Conservation (phyloP, 1,140 invertebrate species). For the Nymphalis io region DNA sequence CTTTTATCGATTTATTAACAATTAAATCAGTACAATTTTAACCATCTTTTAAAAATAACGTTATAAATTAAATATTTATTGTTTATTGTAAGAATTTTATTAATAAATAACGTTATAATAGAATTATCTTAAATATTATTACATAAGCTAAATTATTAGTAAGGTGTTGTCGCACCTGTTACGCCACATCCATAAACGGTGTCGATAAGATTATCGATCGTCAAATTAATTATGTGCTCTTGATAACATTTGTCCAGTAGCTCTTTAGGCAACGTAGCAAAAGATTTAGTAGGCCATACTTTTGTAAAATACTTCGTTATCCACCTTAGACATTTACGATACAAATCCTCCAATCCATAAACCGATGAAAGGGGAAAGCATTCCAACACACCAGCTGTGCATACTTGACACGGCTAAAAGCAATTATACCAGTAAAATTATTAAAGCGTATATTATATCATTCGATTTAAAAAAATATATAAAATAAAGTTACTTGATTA, state of each 20-base stretch:
- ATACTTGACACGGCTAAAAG: conserved; percentile 88
- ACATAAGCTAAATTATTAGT: neutral
- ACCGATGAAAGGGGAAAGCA: conserved; percentile 90
- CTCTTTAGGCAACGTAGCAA: conserved; percentile 89
- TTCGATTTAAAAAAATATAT: neutral
- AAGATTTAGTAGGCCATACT: conserved; percentile 93
- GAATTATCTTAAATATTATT: too few species aligned
- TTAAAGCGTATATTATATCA: neutral
- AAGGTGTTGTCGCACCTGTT: conserved; percentile 44
- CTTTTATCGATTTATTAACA: too few species aligned
- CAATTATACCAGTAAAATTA: conserved; percentile 19
- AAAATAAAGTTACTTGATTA: neutral
- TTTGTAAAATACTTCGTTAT: conserved; percentile 91
- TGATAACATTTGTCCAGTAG: conserved; percentile 91
- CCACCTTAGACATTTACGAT: conserved; percentile 91
- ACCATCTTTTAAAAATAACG: too few species aligned
- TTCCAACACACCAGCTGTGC: conserved; percentile 89
- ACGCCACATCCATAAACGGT: conserved; percentile 68
- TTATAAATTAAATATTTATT: too few species aligned
- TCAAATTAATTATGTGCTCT: conserved; percentile 88
- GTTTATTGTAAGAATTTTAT: neutral
- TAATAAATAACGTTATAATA: neutral
- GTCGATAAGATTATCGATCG: conserved; percentile 74
- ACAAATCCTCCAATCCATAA: conserved; percentile 93
- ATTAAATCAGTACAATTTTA: too few species aligned